Base-by-base conservation (phyloP, 1,140 invertebrate species). In the Zaprionus inermis region DNA sequence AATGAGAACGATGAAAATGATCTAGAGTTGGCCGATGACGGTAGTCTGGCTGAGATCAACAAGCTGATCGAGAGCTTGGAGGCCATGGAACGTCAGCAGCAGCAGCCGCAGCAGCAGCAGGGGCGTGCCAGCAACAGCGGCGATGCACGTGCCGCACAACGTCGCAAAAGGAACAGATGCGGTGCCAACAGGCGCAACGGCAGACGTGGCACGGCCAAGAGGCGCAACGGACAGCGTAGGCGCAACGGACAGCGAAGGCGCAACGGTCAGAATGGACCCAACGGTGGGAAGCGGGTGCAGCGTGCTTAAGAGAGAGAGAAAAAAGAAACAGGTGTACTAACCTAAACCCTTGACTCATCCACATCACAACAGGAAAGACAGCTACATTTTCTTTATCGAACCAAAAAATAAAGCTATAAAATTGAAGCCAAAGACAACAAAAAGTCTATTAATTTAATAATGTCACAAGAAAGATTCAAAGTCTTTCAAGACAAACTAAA, bases 221-320 rank as follows among this genome's bases (percentile, higher is more conserved):
- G 36, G 14, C 72, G 73, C 1, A 67, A 24, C 22, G 22, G 65
- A 0, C 64, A 44, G 11, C 67, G 61, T 16, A 65, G 68, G 10
- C 56, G 65, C 36, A 72, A 54, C 22, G 30, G 30, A 0, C 44
- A 60, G n/a, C n/a, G 20, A 7, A 12, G 36, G 16, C 72, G 73
- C 1, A 67, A 24, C 22, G 18, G 65, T 0, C 64, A 44, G 11
- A 70, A 49, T 28, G 36, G 36, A 6, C 28, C 28, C 28, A 32
- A 28, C 24, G 55, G 44, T 38, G 61, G 54, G 49, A 70, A 57
- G 38, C 7, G 11, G 16, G 10, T 20, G 9, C 18, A 49, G 18
- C 44, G 44, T 49, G n/a, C 38, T 1, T 32, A 32, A 44, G 16
- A 9, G 0, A 7, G 0, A n/a, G 0, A n/a, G n/a, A n/a, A n/a